Conservation (phyloP, 2,113 vertebrate genomes). For the Acanthisitta chloris region DNA sequence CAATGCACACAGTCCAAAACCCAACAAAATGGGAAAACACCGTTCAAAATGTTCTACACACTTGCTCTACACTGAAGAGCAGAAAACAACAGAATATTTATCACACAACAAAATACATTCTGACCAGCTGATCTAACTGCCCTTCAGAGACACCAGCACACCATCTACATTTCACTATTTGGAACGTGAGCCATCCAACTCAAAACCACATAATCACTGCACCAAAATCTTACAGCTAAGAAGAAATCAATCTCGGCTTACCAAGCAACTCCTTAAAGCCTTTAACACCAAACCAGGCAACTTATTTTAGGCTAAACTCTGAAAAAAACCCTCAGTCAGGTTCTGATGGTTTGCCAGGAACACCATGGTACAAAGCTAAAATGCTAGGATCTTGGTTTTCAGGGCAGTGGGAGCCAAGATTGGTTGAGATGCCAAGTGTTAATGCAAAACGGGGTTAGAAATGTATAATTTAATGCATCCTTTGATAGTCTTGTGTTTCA, state of each 20-base stretch:
- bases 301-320: neutral
- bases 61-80: neutral
- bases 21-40: neutral
- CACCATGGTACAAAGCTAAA: neutral
- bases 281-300: neutral
- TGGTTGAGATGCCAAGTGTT: slow-evolving; percentile 62
- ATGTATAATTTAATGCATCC: slow-evolving; percentile 40
- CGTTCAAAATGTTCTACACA: neutral
- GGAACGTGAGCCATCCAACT: neutral
- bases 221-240: neutral
- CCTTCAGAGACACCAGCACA: neutral
- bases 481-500: slow-evolving; percentile 42
- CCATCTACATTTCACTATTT: neutral
- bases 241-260: neutral
- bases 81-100: neutral
- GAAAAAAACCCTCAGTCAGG: neutral
- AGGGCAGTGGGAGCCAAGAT: slow-evolving; percentile 46
- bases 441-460: slow-evolving; percentile 63
- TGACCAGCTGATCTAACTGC: neutral
- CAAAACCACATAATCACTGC: neutral
- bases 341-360: neutral
- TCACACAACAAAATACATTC: neutral
- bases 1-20: neutral
- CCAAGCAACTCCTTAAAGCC: neutral
- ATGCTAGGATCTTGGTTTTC: neutral